Conservation (phyloP, 2,888 invertebrate species). For the Xanthia icteritia region DNA sequence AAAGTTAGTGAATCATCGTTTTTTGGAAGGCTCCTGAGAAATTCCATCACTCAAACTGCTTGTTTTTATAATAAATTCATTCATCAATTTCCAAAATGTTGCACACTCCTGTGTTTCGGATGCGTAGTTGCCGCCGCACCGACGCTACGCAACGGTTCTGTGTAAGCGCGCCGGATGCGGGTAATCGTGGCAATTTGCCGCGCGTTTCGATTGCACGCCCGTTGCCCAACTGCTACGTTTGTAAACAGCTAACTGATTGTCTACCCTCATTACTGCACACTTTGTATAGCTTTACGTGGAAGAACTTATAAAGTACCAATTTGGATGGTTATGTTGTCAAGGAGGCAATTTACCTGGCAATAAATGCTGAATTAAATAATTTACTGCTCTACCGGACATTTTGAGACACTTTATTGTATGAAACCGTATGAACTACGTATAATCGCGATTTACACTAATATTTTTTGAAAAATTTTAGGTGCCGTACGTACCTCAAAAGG, state of each 20-base stretch:
- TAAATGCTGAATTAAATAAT: not conserved
- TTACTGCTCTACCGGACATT: not conserved
- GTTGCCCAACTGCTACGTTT: slow-evolving; percentile 51
- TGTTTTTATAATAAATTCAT: not conserved
- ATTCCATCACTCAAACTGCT: not conserved
- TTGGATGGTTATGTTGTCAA: slow-evolving; percentile 21
- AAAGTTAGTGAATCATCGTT: not conserved
- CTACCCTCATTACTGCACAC: slow-evolving; percentile 31
- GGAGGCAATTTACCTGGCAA: not conserved
- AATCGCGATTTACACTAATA: not conserved
- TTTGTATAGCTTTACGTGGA: slow-evolving; percentile 37
- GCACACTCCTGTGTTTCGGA: slow-evolving; percentile 37
- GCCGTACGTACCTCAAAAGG: too few species aligned
- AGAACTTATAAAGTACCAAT: slow-evolving; percentile 27
- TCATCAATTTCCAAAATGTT: slow-evolving; percentile 36
- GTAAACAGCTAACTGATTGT: slow-evolving; percentile 53
- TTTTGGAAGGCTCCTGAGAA: not conserved
- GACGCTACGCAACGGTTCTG: slow-evolving; percentile 70
- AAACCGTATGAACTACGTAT: not conserved
- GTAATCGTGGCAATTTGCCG: slow-evolving; percentile 72
- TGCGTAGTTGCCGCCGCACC: slow-evolving; percentile 17
- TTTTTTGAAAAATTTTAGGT: not conserved
- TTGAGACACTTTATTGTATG: not conserved
- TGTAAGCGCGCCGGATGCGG: slow-evolving; percentile 79
- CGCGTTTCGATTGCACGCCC: slow-evolving; percentile 72